These are phyloP conservation scores for Mechanitis mazaeus DNA, from an alignment of 2,888 invertebrate species.

Conservation along the genomic window DNA sequence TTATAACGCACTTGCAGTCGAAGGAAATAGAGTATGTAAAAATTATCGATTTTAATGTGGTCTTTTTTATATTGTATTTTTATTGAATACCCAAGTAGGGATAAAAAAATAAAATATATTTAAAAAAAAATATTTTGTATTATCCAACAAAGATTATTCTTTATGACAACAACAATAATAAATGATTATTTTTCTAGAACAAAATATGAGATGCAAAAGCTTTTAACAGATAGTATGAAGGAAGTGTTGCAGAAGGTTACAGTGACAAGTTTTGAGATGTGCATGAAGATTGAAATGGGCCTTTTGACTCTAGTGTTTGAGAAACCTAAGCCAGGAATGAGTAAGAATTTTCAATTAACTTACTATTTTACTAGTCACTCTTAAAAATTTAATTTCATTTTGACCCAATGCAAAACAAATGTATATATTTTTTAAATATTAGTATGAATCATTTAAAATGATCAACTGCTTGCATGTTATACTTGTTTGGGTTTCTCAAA, in stretches of 20 bases:
- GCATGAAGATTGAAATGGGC: constrained; percentile 73
- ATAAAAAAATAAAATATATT: not conserved
- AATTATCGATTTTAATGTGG: constrained; percentile 15
- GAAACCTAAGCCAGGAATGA: constrained; percentile 61
- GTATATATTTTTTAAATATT: not conserved
- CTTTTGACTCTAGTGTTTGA: constrained; percentile 77
- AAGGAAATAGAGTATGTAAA: constrained; percentile 51
- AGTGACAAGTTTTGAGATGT: constrained; percentile 69
- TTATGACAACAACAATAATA: not conserved
- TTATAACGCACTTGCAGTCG: constrained; percentile 59
- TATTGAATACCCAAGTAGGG: no score
- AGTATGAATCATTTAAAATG: not conserved
- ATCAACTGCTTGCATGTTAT: not conserved
- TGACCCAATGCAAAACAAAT: no score
- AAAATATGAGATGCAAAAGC: constrained; percentile 67
- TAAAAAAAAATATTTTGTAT: not conserved
- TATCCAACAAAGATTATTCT: no score
- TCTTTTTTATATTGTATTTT: no score
- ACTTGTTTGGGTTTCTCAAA: not conserved
- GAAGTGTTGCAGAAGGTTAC: constrained; percentile 65
- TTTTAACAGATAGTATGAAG: constrained; percentile 69
- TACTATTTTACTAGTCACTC: no score
- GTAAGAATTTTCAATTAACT: constrained; percentile 46
- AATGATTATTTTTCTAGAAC: constrained; percentile 37
- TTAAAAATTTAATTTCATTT: no score